Evolutionary conservation across 2,888 invertebrate genomes (phyloP), one percentile per base, ranked within the genome.

Genomic region (Conus canariensis): DNA sequence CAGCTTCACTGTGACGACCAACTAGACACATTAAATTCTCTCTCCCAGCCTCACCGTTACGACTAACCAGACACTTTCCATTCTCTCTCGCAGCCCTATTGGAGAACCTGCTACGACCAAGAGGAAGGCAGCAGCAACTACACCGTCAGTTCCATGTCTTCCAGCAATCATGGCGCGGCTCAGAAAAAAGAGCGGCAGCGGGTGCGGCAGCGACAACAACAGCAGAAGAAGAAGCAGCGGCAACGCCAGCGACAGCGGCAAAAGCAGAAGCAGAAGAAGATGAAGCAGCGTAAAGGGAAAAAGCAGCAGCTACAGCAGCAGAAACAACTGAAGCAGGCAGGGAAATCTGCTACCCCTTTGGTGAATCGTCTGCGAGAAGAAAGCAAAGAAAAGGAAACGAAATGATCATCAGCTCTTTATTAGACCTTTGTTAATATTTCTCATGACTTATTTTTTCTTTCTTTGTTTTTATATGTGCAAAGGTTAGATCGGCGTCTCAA

Each of bases 91-190:
- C 45, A 77, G 77, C 77, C 77, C 5, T 22, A 22, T 10, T 22
- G n/a, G n/a, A 77, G 77, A 77, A 77, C 14, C 77, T 77, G 77
- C n/a, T 22, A 25, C n/a, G n/a, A 77, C 77, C 77, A n/a, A n/a
- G 22, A 16, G 10, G 77, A 10, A 14, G n/a, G n/a, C n/a, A n/a
- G 30, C n/a, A 25, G n/a, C n/a, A 25, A 77, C n/a, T 12, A 77
- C 77, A 77, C 14, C 16, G n/a, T 22, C 77, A 25, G 12, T 10
- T 1, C 10, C 77, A 22, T 2, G 19, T 2, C 16, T n/a, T 12
- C 14, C 77, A 22, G n/a, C n/a, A 77, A 22, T 77, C 77, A 22
- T 1, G n/a, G 3, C n/a, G 77, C 14, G 77, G n/a, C n/a, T 10
- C 10, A 22, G 19, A 25, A 77, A 10, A 25, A n/a, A n/a, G n/a